phyloP scores from a whole-genome alignment of 2,797 vertebrate species.

The Hydrocynus forskahlii region DNA sequence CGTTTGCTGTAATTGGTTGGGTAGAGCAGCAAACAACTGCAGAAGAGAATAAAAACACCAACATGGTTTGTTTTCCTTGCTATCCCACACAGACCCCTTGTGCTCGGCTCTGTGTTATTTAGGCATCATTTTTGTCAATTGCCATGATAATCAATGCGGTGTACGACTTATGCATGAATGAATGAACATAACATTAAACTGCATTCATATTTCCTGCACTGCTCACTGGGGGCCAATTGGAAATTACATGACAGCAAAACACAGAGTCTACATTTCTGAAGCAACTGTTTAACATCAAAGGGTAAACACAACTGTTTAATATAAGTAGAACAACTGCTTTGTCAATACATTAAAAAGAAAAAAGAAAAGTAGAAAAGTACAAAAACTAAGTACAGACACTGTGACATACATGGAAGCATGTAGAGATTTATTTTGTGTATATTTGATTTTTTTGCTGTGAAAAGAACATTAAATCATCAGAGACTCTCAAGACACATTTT shows the following conservation, averaged over 20 bases:
- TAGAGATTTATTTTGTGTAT: too few species aligned
- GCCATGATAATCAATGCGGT: conserved; percentile 1
- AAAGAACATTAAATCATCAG: too few species aligned
- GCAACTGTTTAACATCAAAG: background rate
- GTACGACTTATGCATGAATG: background rate
- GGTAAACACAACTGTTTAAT: too few species aligned
- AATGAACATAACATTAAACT: background rate
- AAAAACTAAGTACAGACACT: too few species aligned
- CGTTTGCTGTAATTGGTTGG: background rate
- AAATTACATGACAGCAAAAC: background rate
- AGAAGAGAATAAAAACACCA: background rate
- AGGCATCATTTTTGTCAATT: background rate
- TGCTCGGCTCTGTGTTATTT: background rate
- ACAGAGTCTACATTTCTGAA: too few species aligned
- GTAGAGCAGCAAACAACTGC: background rate
- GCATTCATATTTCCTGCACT: background rate
- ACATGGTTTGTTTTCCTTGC: background rate
- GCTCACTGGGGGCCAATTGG: background rate
- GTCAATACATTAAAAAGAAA: too few species aligned
- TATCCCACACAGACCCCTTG: background rate
- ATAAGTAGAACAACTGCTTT: too few species aligned
- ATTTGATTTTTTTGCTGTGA: too few species aligned
- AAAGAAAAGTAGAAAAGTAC: too few species aligned
- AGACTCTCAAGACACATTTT: too few species aligned
- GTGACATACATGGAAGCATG: too few species aligned